phyloP scores from a whole-genome alignment of 1,140 invertebrate genomes.

The Leucophenga varia region DNA sequence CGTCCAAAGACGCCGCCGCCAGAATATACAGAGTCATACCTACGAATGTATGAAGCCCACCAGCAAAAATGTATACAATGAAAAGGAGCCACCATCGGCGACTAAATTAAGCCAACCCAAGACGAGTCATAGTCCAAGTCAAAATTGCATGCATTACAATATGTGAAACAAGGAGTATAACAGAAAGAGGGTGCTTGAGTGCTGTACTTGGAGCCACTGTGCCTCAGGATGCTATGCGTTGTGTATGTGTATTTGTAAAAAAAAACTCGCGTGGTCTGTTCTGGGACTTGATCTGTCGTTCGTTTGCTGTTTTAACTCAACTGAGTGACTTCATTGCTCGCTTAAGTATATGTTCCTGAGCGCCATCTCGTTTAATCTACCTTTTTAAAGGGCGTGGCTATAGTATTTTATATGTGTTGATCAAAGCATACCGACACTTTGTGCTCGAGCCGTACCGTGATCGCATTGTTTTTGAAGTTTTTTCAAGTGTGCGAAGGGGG shows the following conservation, averaged over 20 bases:
- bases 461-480: no score
- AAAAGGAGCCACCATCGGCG: no score
- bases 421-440: slow-evolving; percentile 54
- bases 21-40: no score
- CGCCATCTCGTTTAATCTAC: slow-evolving; percentile 57
- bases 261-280: slow-evolving; percentile 9
- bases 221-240: slow-evolving; percentile 33
- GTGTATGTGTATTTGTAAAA: slow-evolving; percentile 19
- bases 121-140: no score
- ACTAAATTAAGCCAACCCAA: no score
- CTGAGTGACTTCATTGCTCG: slow-evolving; percentile 52
- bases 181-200: no score
- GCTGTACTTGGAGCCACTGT: slow-evolving; percentile 25
- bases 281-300: slow-evolving; percentile 15
- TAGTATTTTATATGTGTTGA: slow-evolving; percentile 56
- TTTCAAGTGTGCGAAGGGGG: no score
- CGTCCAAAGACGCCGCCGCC: no score
- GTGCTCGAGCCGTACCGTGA: slow-evolving; percentile 18
- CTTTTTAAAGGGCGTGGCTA: slow-evolving; percentile 54
- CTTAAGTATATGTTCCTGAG: slow-evolving; percentile 51
- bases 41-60: no score
- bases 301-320: slow-evolving; percentile 18
- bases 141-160: no score
- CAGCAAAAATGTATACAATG: no score
- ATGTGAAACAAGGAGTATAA: no score